Evolutionary conservation across 2,797 vertebrate species (phyloP), one percentile per base, ranked within the genome.

Genomic region (Hylomyscus alleni): DNA sequence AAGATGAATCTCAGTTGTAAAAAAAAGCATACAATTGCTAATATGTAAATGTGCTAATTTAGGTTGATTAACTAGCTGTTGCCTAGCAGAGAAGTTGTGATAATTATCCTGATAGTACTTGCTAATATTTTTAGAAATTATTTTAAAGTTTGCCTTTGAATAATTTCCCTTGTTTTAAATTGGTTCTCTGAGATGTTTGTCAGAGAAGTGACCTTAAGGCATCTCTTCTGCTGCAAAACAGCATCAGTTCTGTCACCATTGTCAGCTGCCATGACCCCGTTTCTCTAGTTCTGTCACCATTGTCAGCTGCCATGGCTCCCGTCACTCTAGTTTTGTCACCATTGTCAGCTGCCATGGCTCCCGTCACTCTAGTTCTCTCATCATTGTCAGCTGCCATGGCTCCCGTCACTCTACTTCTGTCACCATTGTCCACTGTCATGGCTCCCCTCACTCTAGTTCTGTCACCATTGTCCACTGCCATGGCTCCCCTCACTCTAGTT

Each of bases 101-200:
- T 95, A 90, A 76, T 92, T 90, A 89, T 82, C n/a, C 11, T 96
- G 85, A 91, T 73, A 77, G 44, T 37, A 6, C n/a, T 93, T 84
- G 58, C 52, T 95, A 77, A 44, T 96, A 90, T 56, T 85, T 94
- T 92, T 80, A 8, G 58, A 78, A 93, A 60, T 89, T 85, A 37
- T 60, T 95, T 94, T 87, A 87, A 95, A 92, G 31, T 52, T 93
- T 87, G 47, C 54, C 14, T 77, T 26, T 69, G 47, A 58, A 75
- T 91, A 82, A 73, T 82, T 95, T 80, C 52, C 34, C 20, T 7
- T 82, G 47, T 12, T 75, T 13, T 92, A 96, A 92, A 44, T 58
- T 95, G 78, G 9, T 77, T 96, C 31, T 94, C 31, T 90, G 54
- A 75, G 37, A 47, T 62, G 89, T 95, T 60, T 95, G 44, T 78